These are phyloP conservation scores for Leucopsar rothschildi DNA, from an alignment of 2,113 vertebrate species.

Conservation along the genomic window DNA sequence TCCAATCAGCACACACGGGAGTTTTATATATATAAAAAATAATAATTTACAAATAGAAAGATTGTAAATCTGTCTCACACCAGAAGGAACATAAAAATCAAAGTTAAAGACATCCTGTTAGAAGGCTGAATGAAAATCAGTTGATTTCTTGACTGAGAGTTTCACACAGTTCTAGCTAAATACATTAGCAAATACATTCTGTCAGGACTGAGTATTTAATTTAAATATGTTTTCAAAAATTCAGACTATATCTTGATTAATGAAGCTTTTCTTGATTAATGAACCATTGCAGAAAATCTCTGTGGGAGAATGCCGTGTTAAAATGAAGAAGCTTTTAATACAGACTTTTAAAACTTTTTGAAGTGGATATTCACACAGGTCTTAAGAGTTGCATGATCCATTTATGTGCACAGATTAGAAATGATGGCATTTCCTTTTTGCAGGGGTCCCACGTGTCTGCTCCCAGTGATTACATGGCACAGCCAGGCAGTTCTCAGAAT, in stretches of 20 bases:
- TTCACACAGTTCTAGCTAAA: conserved; percentile 45
- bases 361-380: conserved; percentile 48
- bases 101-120: neutral
- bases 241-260: conserved; percentile 22
- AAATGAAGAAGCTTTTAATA: conserved; percentile 56
- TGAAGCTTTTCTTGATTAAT: conserved; percentile 33
- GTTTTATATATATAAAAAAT: neutral
- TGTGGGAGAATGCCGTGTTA: neutral
- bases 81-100: neutral
- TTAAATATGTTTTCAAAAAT: conserved; percentile 21
- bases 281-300: neutral
- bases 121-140: neutral
- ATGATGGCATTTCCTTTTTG: neutral
- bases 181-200: conserved; percentile 13
- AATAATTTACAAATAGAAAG: neutral
- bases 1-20: neutral
- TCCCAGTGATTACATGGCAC: conserved; percentile 11
- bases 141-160: neutral
- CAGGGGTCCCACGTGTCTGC: neutral
- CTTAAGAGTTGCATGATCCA: conserved; percentile 60
- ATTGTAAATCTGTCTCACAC: neutral
- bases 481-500: conserved; percentile 8
- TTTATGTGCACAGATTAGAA: conserved; percentile 53
- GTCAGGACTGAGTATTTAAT: neutral
- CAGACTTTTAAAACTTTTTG: conserved; percentile 35